These are phyloP conservation scores for Botrylloides violaceus DNA, from an alignment of 23 tunicate species.

Conservation along the genomic window DNA sequence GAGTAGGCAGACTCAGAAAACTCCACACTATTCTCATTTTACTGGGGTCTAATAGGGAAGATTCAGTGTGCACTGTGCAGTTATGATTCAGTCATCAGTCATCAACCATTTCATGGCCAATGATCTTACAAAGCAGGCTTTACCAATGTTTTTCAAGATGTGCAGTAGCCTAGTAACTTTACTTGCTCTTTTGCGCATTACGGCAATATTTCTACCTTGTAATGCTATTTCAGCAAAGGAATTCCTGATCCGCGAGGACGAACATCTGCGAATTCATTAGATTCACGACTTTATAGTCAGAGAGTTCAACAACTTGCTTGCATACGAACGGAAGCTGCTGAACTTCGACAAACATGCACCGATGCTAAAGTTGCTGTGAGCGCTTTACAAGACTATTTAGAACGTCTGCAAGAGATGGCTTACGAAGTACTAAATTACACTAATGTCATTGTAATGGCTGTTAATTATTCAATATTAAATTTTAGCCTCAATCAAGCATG, in stretches of 20 bases:
- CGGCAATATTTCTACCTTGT: background rate
- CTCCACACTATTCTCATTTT: no score
- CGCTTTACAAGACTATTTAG: conserved; percentile 54
- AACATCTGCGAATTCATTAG: conserved; percentile 68
- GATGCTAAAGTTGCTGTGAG: conserved; percentile 62
- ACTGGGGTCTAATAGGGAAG: no score
- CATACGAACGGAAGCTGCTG: conserved; percentile 45
- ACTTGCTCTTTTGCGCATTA: background rate
- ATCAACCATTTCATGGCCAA: no score
- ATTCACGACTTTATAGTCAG: conserved; percentile 56
- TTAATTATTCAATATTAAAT: background rate
- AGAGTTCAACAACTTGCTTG: conserved; percentile 36
- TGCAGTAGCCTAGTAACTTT: no score
- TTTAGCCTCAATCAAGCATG: conserved; percentile 89
- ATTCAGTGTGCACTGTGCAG: no score
- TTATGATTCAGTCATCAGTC: no score
- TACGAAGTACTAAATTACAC: conserved; percentile 49
- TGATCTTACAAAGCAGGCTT: no score
- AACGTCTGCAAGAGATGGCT: conserved; percentile 41
- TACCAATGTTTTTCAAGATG: no score
- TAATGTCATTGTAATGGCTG: background rate
- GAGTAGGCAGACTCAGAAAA: no score
- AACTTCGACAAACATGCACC: conserved; percentile 69
- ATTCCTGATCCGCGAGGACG: conserved; percentile 88
- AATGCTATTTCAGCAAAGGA: conserved; percentile 37